Percentiles rank a stretch among this genome's conserved stretches.
Conservation (phyloP, 2,797 vertebrate species). For the Syndactyla subalaris region DNA sequence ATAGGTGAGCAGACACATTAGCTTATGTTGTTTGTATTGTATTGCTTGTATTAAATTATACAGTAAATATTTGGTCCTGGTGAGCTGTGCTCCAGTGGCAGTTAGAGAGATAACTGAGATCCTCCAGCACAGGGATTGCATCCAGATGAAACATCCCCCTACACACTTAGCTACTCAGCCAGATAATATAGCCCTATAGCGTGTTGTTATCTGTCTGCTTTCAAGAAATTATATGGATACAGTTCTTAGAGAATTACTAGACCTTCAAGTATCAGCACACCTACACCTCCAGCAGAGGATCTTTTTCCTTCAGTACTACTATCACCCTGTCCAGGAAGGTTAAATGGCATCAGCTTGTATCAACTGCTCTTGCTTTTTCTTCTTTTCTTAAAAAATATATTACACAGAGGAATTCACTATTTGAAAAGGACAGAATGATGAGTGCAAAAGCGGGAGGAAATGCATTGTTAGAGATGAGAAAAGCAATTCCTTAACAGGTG, state of each 20-base stretch:
- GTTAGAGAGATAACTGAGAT: neutral
- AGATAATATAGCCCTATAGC: neutral
- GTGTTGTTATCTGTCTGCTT: neutral
- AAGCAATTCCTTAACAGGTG: neutral
- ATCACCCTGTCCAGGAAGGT: neutral
- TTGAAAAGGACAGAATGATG: neutral
- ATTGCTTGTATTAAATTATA: slow-evolving; percentile 1
- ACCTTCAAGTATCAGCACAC: neutral
- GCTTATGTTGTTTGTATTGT: neutral
- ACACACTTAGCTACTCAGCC: neutral
- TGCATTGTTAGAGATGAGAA: neutral
- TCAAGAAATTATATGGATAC: neutral
- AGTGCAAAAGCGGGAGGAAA: neutral
- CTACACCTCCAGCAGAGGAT: neutral
- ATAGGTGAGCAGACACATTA: neutral
- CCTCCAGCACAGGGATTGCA: neutral
- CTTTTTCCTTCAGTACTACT: neutral
- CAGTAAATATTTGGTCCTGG: neutral
- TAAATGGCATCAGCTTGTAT: neutral
- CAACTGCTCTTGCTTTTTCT: neutral
- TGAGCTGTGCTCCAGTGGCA: neutral
- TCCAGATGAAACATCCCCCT: neutral
- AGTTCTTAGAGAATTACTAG: neutral
- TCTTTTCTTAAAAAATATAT: neutral
- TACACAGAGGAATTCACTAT: neutral